phyloP scores from a whole-genome alignment of 2,888 invertebrate species.

The Trachelus stipa region DNA sequence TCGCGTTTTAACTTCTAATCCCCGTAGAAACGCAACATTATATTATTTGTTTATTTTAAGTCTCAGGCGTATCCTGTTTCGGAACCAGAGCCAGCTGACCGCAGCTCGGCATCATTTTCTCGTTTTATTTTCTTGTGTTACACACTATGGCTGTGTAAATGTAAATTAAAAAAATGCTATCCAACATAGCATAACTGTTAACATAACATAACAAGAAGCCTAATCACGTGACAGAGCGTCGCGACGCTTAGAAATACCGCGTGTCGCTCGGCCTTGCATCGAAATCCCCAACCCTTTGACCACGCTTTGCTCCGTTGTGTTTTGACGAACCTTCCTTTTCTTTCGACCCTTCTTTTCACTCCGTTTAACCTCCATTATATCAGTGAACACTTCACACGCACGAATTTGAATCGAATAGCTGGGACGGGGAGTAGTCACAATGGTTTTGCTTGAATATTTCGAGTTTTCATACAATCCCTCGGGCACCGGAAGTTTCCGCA shows the following conservation, averaged over 20 bases:
- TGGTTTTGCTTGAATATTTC: background rate
- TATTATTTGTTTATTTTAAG: constrained; percentile 52
- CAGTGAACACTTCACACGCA: background rate
- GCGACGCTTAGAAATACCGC: constrained; percentile 8
- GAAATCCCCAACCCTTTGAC: constrained; percentile 34
- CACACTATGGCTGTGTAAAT: constrained; percentile 32
- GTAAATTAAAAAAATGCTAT: constrained; percentile 39
- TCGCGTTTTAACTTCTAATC: constrained; percentile 37
- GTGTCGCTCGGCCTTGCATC: constrained; percentile 35
- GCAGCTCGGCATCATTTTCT: constrained; percentile 61
- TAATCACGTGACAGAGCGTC: constrained; percentile 13
- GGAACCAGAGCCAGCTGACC: constrained; percentile 61
- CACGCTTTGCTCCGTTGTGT: background rate
- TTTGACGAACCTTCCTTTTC: background rate
- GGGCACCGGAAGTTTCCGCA: background rate
- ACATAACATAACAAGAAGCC: background rate
- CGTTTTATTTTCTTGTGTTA: constrained; percentile 54
- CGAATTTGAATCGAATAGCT: background rate
- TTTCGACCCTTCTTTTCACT: background rate
- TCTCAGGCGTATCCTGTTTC: constrained; percentile 66
- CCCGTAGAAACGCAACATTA: constrained; percentile 39
- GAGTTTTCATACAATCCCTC: background rate
- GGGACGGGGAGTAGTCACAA: background rate
- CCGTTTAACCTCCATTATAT: background rate
- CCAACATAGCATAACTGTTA: background rate